phyloP scores from a whole-genome alignment of 1,140 invertebrate species.

The Asbolus verrucosus region DNA sequence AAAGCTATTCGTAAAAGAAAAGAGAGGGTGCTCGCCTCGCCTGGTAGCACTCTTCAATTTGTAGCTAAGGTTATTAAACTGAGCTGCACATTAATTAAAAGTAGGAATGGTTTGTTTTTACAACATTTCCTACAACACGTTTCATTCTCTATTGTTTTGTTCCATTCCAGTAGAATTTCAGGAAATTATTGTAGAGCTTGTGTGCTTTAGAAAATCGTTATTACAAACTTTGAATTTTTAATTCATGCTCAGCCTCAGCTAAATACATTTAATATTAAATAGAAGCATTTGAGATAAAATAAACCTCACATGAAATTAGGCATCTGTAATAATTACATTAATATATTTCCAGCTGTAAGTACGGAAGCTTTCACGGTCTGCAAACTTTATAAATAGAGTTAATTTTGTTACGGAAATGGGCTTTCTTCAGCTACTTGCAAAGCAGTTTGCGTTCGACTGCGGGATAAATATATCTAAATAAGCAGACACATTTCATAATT shows the following conservation, averaged over 20 bases:
- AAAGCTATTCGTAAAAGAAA: constrained; percentile 5
- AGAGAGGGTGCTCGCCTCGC: neutral
- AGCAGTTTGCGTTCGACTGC: constrained; percentile 4
- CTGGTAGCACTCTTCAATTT: neutral
- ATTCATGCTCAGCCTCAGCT: neutral
- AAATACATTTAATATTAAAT: neutral
- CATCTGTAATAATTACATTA: constrained; percentile 27
- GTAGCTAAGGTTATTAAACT: constrained; percentile 6
- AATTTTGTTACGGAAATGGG: constrained; percentile 33
- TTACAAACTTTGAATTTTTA: constrained; percentile 23
- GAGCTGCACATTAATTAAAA: constrained; percentile 25
- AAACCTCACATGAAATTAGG: neutral
- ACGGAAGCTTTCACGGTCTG: constrained; percentile 21
- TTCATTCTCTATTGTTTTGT: neutral
- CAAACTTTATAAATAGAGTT: constrained; percentile 30
- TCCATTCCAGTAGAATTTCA: neutral
- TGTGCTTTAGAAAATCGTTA: neutral
- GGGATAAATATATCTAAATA: neutral
- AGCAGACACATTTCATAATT: too few species aligned
- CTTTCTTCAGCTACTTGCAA: constrained; percentile 24
- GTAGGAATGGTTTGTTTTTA: constrained; percentile 5
- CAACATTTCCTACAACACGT: neutral
- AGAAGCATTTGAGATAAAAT: constrained; percentile 21
- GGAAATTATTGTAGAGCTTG: constrained; percentile 6
- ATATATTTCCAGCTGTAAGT: constrained; percentile 15